Percentiles rank a stretch among this genome's conserved stretches.
These are phyloP conservation scores for Emydoidea blandingii DNA, from an alignment of 2,797 vertebrate species.

Conservation along the genomic window DNA sequence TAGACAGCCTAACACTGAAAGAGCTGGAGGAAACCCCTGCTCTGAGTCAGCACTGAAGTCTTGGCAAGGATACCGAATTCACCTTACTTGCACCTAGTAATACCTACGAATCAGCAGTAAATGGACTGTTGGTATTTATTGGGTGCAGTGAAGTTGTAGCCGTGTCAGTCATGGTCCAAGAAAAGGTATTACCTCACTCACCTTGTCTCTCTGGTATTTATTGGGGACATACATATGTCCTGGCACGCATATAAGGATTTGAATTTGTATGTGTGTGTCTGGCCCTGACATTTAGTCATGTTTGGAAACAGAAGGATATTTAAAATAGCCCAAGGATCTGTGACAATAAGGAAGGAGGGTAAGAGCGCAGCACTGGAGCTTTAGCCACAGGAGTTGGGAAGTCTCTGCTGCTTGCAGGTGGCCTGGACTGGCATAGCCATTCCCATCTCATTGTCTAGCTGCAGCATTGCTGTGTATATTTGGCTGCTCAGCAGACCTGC, in stretches of 20 bases:
- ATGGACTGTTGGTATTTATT: background rate
- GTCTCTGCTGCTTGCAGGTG: background rate
- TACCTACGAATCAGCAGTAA: background rate
- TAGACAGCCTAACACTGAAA: background rate
- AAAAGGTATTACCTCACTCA: too few species aligned
- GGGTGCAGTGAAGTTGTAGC: too few species aligned
- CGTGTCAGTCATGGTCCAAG: too few species aligned
- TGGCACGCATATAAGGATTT: background rate
- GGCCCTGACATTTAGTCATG: background rate
- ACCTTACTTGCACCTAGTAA: background rate
- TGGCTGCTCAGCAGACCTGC: background rate
- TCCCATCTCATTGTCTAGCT: background rate
- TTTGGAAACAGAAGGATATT: background rate
- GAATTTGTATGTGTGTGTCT: background rate
- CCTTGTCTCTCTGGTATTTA: background rate
- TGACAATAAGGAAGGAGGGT: background rate
- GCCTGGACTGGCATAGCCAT: background rate
- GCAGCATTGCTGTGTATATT: background rate
- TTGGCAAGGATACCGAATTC: background rate
- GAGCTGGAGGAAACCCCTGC: background rate
- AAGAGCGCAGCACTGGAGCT: background rate
- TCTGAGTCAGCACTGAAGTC: background rate
- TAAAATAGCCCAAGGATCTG: background rate
- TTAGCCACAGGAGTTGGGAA: background rate
- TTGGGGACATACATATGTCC: background rate